Conservation (phyloP, 2,113 vertebrate species). For the Seriola dumerili region DNA sequence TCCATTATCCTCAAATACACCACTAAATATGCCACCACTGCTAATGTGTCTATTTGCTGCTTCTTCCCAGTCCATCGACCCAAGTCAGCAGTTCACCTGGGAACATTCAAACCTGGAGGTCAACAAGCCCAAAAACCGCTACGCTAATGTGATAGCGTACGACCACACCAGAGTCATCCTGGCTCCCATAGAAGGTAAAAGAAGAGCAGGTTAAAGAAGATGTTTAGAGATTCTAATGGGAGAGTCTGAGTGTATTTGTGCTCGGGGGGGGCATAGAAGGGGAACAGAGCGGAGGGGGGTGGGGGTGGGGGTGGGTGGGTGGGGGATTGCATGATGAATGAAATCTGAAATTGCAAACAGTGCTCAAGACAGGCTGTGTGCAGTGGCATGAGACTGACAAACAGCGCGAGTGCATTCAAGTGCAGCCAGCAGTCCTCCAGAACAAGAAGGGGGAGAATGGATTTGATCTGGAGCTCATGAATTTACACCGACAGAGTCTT, state of each 20-base stretch:
- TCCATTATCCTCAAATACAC: slow-evolving; percentile 62
- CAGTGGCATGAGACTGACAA: slow-evolving; percentile 74
- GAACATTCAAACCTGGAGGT: slow-evolving; percentile 98
- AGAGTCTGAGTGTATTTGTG: slow-evolving; percentile 32
- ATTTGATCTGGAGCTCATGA: slow-evolving; percentile 74
- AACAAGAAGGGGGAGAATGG: slow-evolving; percentile 64
- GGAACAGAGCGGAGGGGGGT: not conserved
- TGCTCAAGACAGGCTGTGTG: slow-evolving; percentile 68
- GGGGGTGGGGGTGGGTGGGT: not conserved
- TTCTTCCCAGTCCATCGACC: slow-evolving; percentile 91
- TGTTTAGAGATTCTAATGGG: slow-evolving; percentile 42
- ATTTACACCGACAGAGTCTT: slow-evolving; percentile 64
- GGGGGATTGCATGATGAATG: slow-evolving; percentile 51
- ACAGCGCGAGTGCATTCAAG: slow-evolving; percentile 67
- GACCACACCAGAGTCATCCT: slow-evolving; percentile 96
- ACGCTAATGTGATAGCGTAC: slow-evolving; percentile 96
- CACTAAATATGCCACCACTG: slow-evolving; percentile 18
- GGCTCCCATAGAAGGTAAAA: slow-evolving; percentile 91
- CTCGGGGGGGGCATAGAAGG: not conserved
- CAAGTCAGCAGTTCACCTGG: slow-evolving; percentile 98
- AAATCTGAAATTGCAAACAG: slow-evolving; percentile 71
- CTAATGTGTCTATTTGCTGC: slow-evolving; percentile 41
- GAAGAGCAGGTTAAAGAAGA: not conserved
- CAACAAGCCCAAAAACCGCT: slow-evolving; percentile 98
- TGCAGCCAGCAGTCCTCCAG: slow-evolving; percentile 59